phyloP scores from a whole-genome alignment of 2,888 invertebrate genomes.

The Agrotis puta region DNA sequence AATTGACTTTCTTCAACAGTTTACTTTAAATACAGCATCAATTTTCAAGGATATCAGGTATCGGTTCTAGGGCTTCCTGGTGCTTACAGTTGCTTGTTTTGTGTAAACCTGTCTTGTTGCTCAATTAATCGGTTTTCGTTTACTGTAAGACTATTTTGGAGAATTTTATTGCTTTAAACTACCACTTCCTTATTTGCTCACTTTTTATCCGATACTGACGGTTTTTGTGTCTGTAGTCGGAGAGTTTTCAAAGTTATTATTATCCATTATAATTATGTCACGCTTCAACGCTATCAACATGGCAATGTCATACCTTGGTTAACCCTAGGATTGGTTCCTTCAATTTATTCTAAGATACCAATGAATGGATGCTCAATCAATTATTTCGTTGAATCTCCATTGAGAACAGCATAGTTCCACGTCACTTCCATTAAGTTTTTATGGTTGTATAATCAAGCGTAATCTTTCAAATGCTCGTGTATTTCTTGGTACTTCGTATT shows the following conservation, averaged over 20 bases:
- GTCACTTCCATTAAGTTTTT: slow-evolving; percentile 33
- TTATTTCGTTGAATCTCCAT: slow-evolving; percentile 15
- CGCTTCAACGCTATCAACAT: slow-evolving; percentile 5
- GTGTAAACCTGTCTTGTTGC: slow-evolving; percentile 37
- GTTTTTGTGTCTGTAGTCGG: neutral
- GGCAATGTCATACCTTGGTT: slow-evolving; percentile 28
- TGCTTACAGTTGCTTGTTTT: slow-evolving; percentile 17
- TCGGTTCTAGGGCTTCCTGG: slow-evolving; percentile 57
- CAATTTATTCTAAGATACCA: slow-evolving; percentile 35
- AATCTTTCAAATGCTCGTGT: slow-evolving; percentile 18
- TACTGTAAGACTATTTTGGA: slow-evolving; percentile 16
- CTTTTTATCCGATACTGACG: neutral
- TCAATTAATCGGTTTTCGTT: slow-evolving; percentile 35
- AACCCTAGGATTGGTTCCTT: slow-evolving; percentile 25
- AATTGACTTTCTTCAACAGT: slow-evolving; percentile 27
- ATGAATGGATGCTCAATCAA: slow-evolving; percentile 37
- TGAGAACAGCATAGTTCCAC: slow-evolving; percentile 6
- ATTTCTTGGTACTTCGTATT: slow-evolving; percentile 23
- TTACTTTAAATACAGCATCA: slow-evolving; percentile 34
- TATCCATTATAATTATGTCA: slow-evolving; percentile 4
- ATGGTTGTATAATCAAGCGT: slow-evolving; percentile 3
- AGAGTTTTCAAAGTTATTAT: neutral
- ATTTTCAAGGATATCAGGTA: slow-evolving; percentile 57
- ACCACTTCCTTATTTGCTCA: slow-evolving; percentile 33
- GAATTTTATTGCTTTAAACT: slow-evolving; percentile 13